phyloP scores from a whole-genome alignment of 2,113 vertebrate genomes.

The Terrapene triunguis region DNA sequence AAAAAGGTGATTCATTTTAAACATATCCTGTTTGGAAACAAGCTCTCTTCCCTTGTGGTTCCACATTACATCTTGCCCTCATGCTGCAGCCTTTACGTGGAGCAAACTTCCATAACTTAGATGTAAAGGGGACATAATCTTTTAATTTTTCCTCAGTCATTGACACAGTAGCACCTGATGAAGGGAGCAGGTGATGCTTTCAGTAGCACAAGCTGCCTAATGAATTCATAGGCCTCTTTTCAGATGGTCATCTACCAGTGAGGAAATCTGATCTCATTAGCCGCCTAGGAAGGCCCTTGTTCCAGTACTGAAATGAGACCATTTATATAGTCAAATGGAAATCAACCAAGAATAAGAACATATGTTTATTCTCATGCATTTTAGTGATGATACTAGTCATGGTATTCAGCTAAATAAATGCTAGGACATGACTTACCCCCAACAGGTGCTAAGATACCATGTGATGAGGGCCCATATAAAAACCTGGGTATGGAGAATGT shows the following conservation, averaged over 20 bases:
- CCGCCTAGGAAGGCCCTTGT: background rate
- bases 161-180: background rate
- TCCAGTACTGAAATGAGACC: background rate
- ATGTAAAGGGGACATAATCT: accelerated
- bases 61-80: background rate
- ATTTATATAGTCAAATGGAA: background rate
- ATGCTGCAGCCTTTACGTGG: background rate
- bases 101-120: background rate
- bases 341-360: background rate
- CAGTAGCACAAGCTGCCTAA: accelerated
- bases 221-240: background rate
- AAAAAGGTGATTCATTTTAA: background rate
- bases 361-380: background rate
- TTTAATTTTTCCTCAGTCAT: background rate
- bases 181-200: background rate
- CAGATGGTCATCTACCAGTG: background rate
- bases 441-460: background rate
- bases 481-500: background rate
- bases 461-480: background rate
- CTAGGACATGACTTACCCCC: background rate
- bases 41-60: background rate
- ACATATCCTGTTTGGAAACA: background rate
- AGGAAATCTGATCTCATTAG: background rate
- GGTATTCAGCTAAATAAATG: background rate
- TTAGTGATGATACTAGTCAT: background rate